Percentiles rank a stretch among this genome's conserved stretches.
Evolutionary conservation across 2,888 invertebrate species (phyloP).

Genomic region (Sinotaia quadrata): DNA sequence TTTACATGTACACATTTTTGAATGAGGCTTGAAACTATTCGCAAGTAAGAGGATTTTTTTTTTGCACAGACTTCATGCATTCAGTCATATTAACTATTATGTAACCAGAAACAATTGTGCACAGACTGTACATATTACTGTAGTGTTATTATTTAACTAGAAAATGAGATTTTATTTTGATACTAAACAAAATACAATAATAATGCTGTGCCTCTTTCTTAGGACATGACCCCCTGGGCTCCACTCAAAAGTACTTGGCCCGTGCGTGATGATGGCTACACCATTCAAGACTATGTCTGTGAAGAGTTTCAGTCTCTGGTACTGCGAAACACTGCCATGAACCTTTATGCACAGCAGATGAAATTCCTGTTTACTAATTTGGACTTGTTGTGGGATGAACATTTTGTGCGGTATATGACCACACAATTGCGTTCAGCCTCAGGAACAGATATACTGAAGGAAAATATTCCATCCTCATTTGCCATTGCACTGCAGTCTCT

Average conservation of each 20-base stretch:
- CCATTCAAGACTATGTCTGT: slow-evolving; percentile 57
- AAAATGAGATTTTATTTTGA: too few species aligned
- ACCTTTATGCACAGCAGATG: slow-evolving; percentile 52
- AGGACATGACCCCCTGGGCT: slow-evolving; percentile 60
- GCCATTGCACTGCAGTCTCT: slow-evolving; percentile 50
- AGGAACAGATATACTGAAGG: slow-evolving; percentile 28
- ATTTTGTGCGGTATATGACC: slow-evolving; percentile 23
- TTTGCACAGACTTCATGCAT: too few species aligned
- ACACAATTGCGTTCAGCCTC: slow-evolving; percentile 30
- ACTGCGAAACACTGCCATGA: slow-evolving; percentile 32
- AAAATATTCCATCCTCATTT: slow-evolving; percentile 53
- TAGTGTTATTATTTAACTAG: too few species aligned
- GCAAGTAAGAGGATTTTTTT: too few species aligned
- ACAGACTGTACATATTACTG: too few species aligned
- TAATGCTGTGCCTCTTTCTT: slow-evolving; percentile 4
- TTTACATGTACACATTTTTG: too few species aligned
- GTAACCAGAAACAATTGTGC: too few species aligned
- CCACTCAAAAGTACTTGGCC: slow-evolving; percentile 52
- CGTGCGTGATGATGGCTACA: slow-evolving; percentile 40
- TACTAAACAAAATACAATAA: not conserved
- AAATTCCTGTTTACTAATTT: slow-evolving; percentile 31
- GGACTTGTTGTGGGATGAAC: slow-evolving; percentile 24
- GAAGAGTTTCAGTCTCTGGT: slow-evolving; percentile 60
- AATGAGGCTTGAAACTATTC: too few species aligned
- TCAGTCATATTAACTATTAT: too few species aligned